Percentiles rank a stretch among this genome's conserved stretches.
phyloP scores from a whole-genome alignment of 2,888 invertebrate genomes.

The Mythimna vitellina region DNA sequence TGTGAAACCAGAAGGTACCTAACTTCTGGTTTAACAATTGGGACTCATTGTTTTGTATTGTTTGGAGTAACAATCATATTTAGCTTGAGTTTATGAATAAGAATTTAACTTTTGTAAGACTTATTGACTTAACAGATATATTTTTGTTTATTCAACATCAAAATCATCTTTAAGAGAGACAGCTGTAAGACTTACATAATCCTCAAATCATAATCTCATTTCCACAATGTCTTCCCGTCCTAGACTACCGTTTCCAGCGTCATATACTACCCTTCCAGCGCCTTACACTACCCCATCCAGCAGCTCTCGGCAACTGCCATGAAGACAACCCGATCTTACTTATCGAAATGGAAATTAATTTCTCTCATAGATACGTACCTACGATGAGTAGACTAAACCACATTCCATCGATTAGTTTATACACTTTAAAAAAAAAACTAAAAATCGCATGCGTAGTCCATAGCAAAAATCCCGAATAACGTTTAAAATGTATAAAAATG shows the following conservation, averaged over 20 bases:
- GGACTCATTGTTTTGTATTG: constrained; percentile 29
- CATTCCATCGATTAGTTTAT: neutral
- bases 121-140: neutral
- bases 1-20: neutral
- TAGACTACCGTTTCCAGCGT: too few relatives aligned
- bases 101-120: constrained; percentile 8
- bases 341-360: too few relatives aligned
- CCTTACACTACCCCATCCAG: neutral
- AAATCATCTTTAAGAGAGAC: too few relatives aligned
- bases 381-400: neutral
- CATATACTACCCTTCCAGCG: neutral
- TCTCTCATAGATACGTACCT: too few relatives aligned
- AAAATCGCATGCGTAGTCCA: constrained; percentile 21
- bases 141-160: too few relatives aligned
- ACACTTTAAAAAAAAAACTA: constrained; percentile 9
- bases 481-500: constrained; percentile 50
- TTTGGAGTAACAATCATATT: constrained; percentile 8
- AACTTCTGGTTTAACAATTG: constrained; percentile 37
- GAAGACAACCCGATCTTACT: neutral
- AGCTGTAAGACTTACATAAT: neutral
- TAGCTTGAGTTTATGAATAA: constrained; percentile 5
- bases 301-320: neutral
- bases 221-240: too few relatives aligned
- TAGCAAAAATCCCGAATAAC: constrained; percentile 29
- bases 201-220: neutral